Percentiles rank a stretch among this genome's conserved stretches.
phyloP scores from a whole-genome alignment of 2,113 vertebrate species.

The Mus musculus region GRCm39 chr1:39934501-39935000 shows the following conservation, averaged over 20 bases:
- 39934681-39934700: neutral
- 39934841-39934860: neutral
- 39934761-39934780: neutral
- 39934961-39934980: neutral
- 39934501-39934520: neutral
- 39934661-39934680: neutral
- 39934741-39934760: neutral
- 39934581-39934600: neutral
- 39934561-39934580: neutral
- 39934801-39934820: neutral
- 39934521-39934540: neutral
- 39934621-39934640: neutral
- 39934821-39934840: neutral
- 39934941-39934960: neutral
- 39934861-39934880: slow-evolving; percentile 55
- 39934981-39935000: neutral
- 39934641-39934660: neutral
- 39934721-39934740: neutral
- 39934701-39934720: neutral
- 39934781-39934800: neutral
- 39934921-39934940: slow-evolving; percentile 31
- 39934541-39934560: neutral
- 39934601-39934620: neutral
- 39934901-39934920: neutral
- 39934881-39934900: neutral